A percentile compares a stretch with the other conserved stretches of the same genome.
Evolutionary conservation across 2,797 vertebrate species (phyloP).

Genomic region (Tinamus major): DNA sequence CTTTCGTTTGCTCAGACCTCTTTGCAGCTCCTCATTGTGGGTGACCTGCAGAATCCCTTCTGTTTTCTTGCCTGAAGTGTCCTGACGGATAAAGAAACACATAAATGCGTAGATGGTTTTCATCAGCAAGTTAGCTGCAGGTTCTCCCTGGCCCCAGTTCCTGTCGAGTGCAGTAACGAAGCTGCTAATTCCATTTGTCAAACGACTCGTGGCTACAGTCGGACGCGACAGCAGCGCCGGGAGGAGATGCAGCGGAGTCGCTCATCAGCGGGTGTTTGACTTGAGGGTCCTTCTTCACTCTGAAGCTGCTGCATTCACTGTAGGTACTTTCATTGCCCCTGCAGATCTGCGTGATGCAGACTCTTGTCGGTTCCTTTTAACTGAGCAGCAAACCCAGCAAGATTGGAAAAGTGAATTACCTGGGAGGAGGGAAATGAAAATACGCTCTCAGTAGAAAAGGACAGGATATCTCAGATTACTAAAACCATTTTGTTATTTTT

Average conservation of each 20-base stretch:
- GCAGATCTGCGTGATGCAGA: fast-evolving
- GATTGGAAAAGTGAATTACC: neutral
- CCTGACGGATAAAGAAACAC: neutral
- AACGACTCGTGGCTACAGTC: neutral
- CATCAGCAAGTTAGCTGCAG: neutral
- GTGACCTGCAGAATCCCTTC: neutral
- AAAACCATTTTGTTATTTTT: neutral
- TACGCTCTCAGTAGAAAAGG: neutral
- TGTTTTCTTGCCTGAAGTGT: neutral
- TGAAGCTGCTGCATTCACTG: fast-evolving
- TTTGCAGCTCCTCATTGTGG: neutral
- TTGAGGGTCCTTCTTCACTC: neutral
- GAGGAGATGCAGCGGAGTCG: neutral
- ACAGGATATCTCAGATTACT: neutral
- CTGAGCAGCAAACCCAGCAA: neutral
- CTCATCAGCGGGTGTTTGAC: neutral
- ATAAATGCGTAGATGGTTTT: fast-evolving
- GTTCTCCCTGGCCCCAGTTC: fast-evolving
- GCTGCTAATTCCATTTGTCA: neutral
- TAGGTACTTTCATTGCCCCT: neutral
- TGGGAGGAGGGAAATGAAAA: neutral
- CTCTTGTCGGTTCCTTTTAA: neutral
- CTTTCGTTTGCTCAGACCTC: fast-evolving
- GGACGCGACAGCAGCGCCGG: neutral
- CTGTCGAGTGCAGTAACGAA: neutral